These are phyloP conservation scores for Anastrepha ludens DNA, from an alignment of 1,140 invertebrate species.

Conservation along the genomic window DNA sequence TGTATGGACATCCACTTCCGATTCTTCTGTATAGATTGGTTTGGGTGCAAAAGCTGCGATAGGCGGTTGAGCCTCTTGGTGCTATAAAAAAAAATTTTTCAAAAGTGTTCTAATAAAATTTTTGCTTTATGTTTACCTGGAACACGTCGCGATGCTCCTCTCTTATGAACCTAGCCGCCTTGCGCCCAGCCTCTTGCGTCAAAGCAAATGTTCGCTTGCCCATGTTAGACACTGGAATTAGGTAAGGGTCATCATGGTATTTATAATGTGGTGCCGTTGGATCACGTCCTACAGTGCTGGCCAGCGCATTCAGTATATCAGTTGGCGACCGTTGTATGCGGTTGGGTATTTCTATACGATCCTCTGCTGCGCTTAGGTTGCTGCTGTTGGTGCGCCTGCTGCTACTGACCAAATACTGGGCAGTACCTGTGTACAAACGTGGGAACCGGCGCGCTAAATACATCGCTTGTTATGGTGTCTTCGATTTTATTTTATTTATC, in stretches of 20 bases:
- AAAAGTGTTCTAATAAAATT: not conserved
- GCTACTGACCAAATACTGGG: slow-evolving; percentile 25
- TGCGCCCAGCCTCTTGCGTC: slow-evolving; percentile 88
- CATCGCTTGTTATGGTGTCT: not conserved
- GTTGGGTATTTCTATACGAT: slow-evolving; percentile 77
- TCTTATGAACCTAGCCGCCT: slow-evolving; percentile 89
- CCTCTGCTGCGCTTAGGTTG: slow-evolving; percentile 27
- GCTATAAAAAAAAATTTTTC: slow-evolving; percentile 60
- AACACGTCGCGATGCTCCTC: slow-evolving; percentile 84
- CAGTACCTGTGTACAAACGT: not conserved
- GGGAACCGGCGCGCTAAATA: slow-evolving; percentile 53
- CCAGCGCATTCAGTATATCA: slow-evolving; percentile 87
- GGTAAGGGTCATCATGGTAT: slow-evolving; percentile 92
- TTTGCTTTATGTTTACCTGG: slow-evolving; percentile 68
- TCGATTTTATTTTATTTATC: not conserved
- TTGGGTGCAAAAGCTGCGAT: slow-evolving; percentile 84
- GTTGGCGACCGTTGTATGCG: slow-evolving; percentile 85
- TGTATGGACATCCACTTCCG: slow-evolving; percentile 77
- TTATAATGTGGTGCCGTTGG: slow-evolving; percentile 89
- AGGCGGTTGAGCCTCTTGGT: slow-evolving; percentile 76
- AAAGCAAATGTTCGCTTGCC: slow-evolving; percentile 85
- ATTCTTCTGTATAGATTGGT: slow-evolving; percentile 82
- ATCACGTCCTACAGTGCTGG: slow-evolving; percentile 84
- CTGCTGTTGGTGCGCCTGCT: not conserved
- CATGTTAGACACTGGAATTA: slow-evolving; percentile 86